Base-by-base conservation (phyloP, 2,888 invertebrate genomes). In the Xylocampa areola region DNA sequence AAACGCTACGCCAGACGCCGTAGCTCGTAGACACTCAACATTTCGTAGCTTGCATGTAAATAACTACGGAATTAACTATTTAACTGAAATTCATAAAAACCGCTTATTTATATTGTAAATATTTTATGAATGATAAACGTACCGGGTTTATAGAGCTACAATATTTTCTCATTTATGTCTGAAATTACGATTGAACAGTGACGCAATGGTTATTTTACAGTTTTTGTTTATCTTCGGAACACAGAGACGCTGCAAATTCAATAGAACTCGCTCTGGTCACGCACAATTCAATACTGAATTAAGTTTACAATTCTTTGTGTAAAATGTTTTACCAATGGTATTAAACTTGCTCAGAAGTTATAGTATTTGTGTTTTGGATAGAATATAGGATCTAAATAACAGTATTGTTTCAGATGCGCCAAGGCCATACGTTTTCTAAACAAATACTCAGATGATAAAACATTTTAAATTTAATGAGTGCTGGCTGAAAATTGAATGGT, bases 401-500 rank as follows among this genome's bases (percentile, higher is more conserved):
- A 7, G 27, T 52, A 21, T 74, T 74, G 69, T 74, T 74, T 4
- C 70, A 74, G 74, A 72, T 71, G 58, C 36, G 32, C 30, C 33
- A 35, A 19, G 23, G 21, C 4, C 14, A 41, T 7, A 27, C 19
- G 14, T 32, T n/a, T 16, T 13, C 51, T 16, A 45, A 54, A 45
- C 47, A 37, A 8, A 62, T 55, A 36, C 19, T 23, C n/a, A 69
- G 57, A 19, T 65, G 60, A 71, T 51, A 67, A 64, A 60, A 49
- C 29, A 17, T 39, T 8, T 4, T 11, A 16, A 52, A 61, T n/a
- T 48, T 32, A 32, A 49, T 44, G n/a, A 67, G 44, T 27, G 66
- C 76, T 76, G 76, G 68, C 73, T 66, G 71, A 64, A 79, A 68
- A 72, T 23, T 50, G 68, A 45, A 59, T 57, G 48, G 54, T 47